Evolutionary conservation across 2,888 invertebrate species (phyloP).

Genomic region (Disparrhopalites patrizii): DNA sequence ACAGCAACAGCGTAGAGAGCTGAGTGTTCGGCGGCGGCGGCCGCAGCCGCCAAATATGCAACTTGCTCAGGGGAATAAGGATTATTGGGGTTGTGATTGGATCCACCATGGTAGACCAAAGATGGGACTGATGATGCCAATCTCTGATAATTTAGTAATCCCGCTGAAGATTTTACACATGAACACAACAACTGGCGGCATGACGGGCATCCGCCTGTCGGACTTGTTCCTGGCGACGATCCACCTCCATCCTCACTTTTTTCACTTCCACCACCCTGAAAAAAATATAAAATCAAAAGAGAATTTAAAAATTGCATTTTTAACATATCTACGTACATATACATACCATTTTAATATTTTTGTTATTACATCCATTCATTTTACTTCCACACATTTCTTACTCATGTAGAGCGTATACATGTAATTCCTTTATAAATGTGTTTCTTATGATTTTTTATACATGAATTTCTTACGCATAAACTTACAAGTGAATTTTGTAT

Average conservation of each 20-base stretch:
- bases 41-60: conserved; percentile 48
- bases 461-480: no score
- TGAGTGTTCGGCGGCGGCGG: conserved; percentile 46
- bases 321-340: no score
- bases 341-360: no score
- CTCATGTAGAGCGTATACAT: no score
- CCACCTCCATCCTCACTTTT: conserved; percentile 48
- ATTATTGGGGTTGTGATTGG: conserved; percentile 42
- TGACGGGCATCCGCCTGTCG: conserved; percentile 46
- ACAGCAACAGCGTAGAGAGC: conserved; percentile 49
- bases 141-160: conserved; percentile 51
- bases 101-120: conserved; percentile 45
- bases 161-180: conserved; percentile 55
- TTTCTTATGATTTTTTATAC: no score
- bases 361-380: no score
- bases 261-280: conserved; percentile 45
- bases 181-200: conserved; percentile 49
- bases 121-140: conserved; percentile 49
- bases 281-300: conserved; percentile 2
- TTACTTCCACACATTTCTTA: no score
- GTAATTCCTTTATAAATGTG: no score
- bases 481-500: no score
- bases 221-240: conserved; percentile 45
- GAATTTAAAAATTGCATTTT: no score
- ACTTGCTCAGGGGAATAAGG: conserved; percentile 48